Base-by-base conservation (phyloP, 2,888 invertebrate genomes). In the Eupeodes latifasciatus region DNA sequence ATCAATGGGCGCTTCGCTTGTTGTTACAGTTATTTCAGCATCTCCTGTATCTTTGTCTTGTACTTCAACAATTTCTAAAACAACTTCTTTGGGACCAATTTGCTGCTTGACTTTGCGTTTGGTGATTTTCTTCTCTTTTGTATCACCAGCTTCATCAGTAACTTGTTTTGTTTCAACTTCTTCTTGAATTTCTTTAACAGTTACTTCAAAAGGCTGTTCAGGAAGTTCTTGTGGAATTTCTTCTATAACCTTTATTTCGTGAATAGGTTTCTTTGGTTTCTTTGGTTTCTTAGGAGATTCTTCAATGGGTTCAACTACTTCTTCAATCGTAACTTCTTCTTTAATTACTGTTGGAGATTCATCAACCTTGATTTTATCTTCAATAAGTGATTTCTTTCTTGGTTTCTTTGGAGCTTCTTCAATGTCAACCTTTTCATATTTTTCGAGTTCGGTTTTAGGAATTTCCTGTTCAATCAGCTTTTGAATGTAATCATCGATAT, bases 61-160 rank as follows among this genome's bases (percentile, higher is more conserved):
- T 5, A 94, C 91, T 0, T 94, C 94, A 0, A 94, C 94, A 2
- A 94, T 91, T 89, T 94, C 94, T 84, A 94, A 91, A 82, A 94
- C 92, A 5, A 92, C 90, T 49, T 94, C 94, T 49, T 92, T 92
- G 5, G 92, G 92, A 66, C 94, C 94, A 94, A 69, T 94, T 92
- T 91, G 92, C 55, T 92, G 91, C 47, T 91, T 92, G 14, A 92
- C 90, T 85, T 92, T 92, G 69, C 92, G 91, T 78, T 92, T 92
- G 59, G 92, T 92, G 12, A 93, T 92, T 0, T 92, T 92, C 85
- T 93, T 92, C 82, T 93, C 92, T 87, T 92, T 92, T n/a, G 93
- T 81, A 53, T 91, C 90, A 19, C 92, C 92, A 51, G 92, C 91
- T 12, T 92, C 91, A 12, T 92, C 91, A 5, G 91, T 89, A 0